Evolutionary conservation across 2,888 invertebrate species (phyloP), one percentile per base, ranked within the genome.

Genomic region (Chrysodeixis includens): DNA sequence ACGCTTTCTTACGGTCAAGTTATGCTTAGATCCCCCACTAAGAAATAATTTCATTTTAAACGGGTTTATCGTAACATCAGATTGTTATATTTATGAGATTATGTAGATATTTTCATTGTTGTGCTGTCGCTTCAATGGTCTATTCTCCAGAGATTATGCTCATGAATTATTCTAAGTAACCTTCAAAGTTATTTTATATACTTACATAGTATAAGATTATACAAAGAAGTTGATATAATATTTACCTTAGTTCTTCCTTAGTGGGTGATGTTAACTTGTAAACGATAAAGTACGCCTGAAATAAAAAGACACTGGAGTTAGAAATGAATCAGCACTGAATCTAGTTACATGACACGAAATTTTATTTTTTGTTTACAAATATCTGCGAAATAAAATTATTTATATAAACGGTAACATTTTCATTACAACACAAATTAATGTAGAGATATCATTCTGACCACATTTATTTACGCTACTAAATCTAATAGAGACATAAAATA

Each of bases 11-110:
- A 18, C 10, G 32, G 20, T 65, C 61, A 71, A 63, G 55, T 66
- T 52, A 58, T 56, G 40, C 9, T 63, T 58, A 66, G 64, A 57
- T 67, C 74, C 71, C 78, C 76, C 69, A 81, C 78, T 40, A 40
- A 51, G 60, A 30, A 57, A 54, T 53, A 65, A 26, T 65, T 58
- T 69, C 53, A n/a, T 53, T 52, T 62, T 58, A 49, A 58, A 30
- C 60, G 7, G 54, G 55, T 68, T 65, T 40, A 59, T 20, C 40
- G 52, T 64, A 64, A 49, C 56, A 53, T 59, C 56, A 59, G 58
- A 49, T 61, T 53, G 35, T 59, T 74, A 61, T 9, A 53, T 52
- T 53, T 55, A 62, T 66, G 54, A 55, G 60, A 55, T 70, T 66
- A 66, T 68, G 65, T 26, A 63, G 30, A 60, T 59, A 12, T 52